These are phyloP conservation scores for Choristoneura rosaceana DNA, from an alignment of 2,888 invertebrate species.

Conservation along the genomic window DNA sequence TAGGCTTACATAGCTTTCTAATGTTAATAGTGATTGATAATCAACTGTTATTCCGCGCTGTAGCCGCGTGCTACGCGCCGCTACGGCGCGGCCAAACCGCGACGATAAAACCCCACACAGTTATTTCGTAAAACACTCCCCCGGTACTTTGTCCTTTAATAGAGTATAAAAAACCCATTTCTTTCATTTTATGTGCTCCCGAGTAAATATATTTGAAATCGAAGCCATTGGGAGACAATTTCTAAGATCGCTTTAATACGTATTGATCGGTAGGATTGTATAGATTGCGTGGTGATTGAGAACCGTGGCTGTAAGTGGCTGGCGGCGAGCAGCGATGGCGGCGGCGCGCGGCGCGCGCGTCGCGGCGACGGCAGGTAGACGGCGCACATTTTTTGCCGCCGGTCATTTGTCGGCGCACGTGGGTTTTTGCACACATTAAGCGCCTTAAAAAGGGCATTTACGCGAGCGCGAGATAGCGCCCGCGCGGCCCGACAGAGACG, in stretches of 20 bases:
- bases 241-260: slow-evolving; percentile 13
- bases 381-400: slow-evolving; percentile 70
- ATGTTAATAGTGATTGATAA: too few relatives aligned
- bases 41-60: too few relatives aligned
- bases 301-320: neutral
- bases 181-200: slow-evolving; percentile 61
- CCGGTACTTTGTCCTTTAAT: slow-evolving; percentile 39
- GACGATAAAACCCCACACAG: slow-evolving; percentile 29
- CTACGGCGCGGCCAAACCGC: slow-evolving; percentile 5
- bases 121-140: slow-evolving; percentile 38
- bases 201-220: slow-evolving; percentile 67
- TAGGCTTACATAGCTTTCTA: too few relatives aligned
- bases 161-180: slow-evolving; percentile 56
- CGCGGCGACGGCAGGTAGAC: slow-evolving; percentile 47
- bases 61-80: neutral
- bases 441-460: slow-evolving; percentile 70
- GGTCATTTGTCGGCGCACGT: slow-evolving; percentile 73
- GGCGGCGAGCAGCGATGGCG: neutral
- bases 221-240: slow-evolving; percentile 55
- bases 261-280: neutral
- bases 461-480: slow-evolving; percentile 39
- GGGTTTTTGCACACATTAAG: slow-evolving; percentile 73
- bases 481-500: slow-evolving; percentile 17
- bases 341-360: neutral
- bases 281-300: slow-evolving; percentile 5